Base-by-base conservation (phyloP, 1,140 invertebrate species). In the Monomorium pharaonis region DNA sequence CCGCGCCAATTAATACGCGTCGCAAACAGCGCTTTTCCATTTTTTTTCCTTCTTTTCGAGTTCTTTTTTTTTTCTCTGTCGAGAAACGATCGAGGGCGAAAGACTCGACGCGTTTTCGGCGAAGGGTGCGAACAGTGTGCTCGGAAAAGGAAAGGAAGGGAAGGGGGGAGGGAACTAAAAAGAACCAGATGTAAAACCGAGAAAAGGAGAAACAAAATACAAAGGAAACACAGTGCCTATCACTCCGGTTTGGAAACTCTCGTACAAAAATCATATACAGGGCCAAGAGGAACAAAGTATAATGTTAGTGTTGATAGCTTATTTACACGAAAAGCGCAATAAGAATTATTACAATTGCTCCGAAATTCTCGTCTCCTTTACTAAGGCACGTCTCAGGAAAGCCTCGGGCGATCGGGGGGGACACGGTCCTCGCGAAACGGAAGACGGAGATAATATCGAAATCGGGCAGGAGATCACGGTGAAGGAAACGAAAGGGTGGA, bases 181-280 rank as follows among this genome's bases (percentile, higher is more conserved):
- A 24, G 14, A 83, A 33, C 69, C 54, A 67, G 51, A 72, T 67
- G 37, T 58, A 24, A 74, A 33, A 58, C 65, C 42, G 47, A 56
- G 24, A 51, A 62, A 86, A 54, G 60, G 62, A 62, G 56, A 67
- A n/a, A 72, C 60, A 65, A 74, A 30, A 91, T 92, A 92, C 85
- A 87, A 94, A 90, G 81, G 56, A 86, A 94, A 92, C 92, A 94
- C 91, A 94, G 93, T 94, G 94, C 94, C 94, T 94, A 94, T 88
- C 91, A 91, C 88, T 92, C 90, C 87, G 88, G 89, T 92, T 86
- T 86, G 84, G 86, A 91, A 94, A 94, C 92, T 74, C 89, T 93
- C 93, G 94, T 94, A 94, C 94, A 94, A 94, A 87, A 94, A 93
- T 94, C 93, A 86, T 93, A 93, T 94, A 93, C 94, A 94, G 94